These are phyloP conservation scores for Crotalus horridus DNA, from an alignment of 2,113 vertebrate genomes.

Conservation along the genomic window DNA sequence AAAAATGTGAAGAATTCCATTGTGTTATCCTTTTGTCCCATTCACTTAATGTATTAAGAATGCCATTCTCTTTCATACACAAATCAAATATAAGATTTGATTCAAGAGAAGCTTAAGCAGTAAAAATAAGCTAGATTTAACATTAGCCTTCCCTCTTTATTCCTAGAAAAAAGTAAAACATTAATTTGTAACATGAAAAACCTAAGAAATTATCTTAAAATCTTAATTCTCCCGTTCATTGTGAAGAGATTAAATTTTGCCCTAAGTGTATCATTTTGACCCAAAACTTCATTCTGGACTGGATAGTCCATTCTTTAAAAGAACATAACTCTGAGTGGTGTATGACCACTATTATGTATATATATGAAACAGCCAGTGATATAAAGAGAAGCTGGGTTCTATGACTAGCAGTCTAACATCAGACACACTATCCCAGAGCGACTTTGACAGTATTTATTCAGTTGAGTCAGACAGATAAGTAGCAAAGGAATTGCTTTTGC, in stretches of 20 bases:
- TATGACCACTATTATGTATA: too few relatives aligned
- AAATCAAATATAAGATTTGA: not conserved
- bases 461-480: too few relatives aligned
- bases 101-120: not conserved
- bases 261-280: not conserved
- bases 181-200: not conserved
- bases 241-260: not conserved
- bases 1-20: not conserved
- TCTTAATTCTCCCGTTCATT: not conserved
- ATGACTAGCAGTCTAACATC: too few relatives aligned
- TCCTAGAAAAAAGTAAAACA: not conserved
- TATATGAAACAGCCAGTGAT: too few relatives aligned
- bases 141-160: not conserved
- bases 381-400: too few relatives aligned
- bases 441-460: too few relatives aligned
- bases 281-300: not conserved
- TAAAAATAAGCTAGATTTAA: not conserved
- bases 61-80: not conserved
- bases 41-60: not conserved
- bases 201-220: not conserved
- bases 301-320: not conserved
- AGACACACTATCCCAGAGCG: too few relatives aligned
- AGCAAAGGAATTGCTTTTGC: too few relatives aligned
- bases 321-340: too few relatives aligned
- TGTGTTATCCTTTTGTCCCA: not conserved